Conservation (phyloP, 1,140 invertebrate species). For the Lepidurus arcticus region DNA sequence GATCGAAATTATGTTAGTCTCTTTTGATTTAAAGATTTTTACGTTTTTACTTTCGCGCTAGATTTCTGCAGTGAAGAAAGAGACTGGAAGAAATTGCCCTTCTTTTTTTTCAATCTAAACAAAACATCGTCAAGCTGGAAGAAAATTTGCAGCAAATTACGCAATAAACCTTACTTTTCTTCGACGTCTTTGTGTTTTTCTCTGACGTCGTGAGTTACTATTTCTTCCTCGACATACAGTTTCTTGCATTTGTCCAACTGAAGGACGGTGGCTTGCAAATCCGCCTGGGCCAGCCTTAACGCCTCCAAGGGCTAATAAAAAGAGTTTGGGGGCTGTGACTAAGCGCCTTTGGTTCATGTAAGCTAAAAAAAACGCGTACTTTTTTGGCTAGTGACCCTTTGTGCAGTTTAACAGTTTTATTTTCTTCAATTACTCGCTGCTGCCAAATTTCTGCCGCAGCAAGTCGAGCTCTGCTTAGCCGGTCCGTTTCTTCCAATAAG, state of each 20-base stretch:
- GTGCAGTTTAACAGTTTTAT: slow-evolving; percentile 72
- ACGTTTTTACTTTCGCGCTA: slow-evolving; percentile 72
- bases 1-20: slow-evolving; percentile 30
- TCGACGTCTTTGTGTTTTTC: slow-evolving; percentile 93
- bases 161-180: slow-evolving; percentile 72
- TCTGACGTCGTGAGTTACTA: slow-evolving; percentile 86
- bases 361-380: slow-evolving; percentile 49
- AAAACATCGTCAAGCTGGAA: slow-evolving; percentile 37
- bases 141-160: neutral
- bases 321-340: slow-evolving; percentile 29
- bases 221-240: slow-evolving; percentile 90
- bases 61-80: slow-evolving; percentile 92
- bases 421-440: slow-evolving; percentile 87
- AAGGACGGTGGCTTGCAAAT: slow-evolving; percentile 74
- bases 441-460: slow-evolving; percentile 90
- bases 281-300: slow-evolving; percentile 79
- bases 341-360: neutral
- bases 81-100: slow-evolving; percentile 91
- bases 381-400: slow-evolving; percentile 84
- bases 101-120: slow-evolving; percentile 86
- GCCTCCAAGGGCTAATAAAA: slow-evolving; percentile 70
- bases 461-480: slow-evolving; percentile 77
- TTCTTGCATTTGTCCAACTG: slow-evolving; percentile 94
- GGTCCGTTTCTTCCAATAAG: slow-evolving; percentile 91
- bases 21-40: neutral